Percentiles rank a stretch among this genome's conserved stretches.
Evolutionary conservation across 1,140 invertebrate species (phyloP).

Genomic region (Halyomorpha halys): DNA sequence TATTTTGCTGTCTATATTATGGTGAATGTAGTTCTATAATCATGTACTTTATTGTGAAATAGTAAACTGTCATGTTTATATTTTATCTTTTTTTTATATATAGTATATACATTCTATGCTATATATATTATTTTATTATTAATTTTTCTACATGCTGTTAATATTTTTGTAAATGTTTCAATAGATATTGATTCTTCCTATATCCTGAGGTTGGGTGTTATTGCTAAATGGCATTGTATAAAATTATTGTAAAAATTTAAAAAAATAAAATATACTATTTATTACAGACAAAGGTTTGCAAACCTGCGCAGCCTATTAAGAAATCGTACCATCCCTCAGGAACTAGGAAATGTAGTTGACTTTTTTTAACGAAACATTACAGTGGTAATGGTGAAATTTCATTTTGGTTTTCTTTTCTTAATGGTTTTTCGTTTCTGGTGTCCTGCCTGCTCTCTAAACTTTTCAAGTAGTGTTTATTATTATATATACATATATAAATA

Average conservation of each 20-base stretch:
- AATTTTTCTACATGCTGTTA: conserved; percentile 9
- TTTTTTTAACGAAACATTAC: too few relatives aligned
- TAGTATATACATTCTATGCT: neutral
- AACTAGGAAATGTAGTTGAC: too few relatives aligned
- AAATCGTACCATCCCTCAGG: too few relatives aligned
- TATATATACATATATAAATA: too few relatives aligned
- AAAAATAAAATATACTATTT: neutral
- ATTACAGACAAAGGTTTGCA: too few relatives aligned
- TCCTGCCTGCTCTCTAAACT: conserved; percentile 12
- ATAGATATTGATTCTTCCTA: neutral
- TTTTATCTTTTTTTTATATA: conserved; percentile 9
- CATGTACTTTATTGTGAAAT: conserved; percentile 12
- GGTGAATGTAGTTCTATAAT: conserved; percentile 4
- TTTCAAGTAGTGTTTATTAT: neutral
- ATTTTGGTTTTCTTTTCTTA: conserved; percentile 4
- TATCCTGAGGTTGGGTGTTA: neutral
- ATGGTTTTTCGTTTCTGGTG: neutral
- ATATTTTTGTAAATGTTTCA: conserved; percentile 17
- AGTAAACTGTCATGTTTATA: conserved; percentile 5
- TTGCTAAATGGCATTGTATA: neutral
- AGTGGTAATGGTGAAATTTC: neutral
- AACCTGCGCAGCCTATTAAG: too few relatives aligned
- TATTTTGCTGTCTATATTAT: conserved; percentile 16
- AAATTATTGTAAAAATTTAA: neutral
- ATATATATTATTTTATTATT: conserved; percentile 16